Conservation (phyloP, 2,113 vertebrate species). For the Clinocottus analis region DNA sequence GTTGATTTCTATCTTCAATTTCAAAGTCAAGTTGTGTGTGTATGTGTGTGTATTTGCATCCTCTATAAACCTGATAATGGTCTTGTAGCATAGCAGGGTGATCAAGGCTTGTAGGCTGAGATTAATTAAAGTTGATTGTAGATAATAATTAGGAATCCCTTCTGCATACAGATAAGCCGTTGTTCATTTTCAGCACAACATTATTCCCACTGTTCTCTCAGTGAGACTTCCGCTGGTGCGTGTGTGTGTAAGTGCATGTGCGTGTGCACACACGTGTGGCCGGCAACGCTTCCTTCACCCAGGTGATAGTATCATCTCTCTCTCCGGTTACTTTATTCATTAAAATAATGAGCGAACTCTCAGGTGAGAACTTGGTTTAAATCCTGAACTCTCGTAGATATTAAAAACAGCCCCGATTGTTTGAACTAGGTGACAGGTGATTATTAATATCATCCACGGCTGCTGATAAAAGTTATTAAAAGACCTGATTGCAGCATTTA, state of each 20-base stretch:
- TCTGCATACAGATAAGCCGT: slow-evolving; percentile 59
- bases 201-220: background rate
- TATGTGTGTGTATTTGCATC: background rate
- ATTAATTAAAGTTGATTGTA: slow-evolving; percentile 70
- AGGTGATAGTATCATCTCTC: background rate
- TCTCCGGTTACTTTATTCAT: background rate
- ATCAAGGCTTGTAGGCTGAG: slow-evolving; percentile 42
- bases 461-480: slow-evolving; percentile 14
- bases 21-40: slow-evolving; percentile 2
- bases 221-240: background rate
- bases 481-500: slow-evolving; percentile 24
- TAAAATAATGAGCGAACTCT: slow-evolving; percentile 8
- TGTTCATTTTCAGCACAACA: slow-evolving; percentile 31
- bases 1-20: slow-evolving; percentile 38
- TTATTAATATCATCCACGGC: slow-evolving; percentile 32
- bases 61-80: slow-evolving; percentile 45
- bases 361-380: background rate
- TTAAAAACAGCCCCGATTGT: slow-evolving; percentile 31
- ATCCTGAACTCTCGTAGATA: background rate
- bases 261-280: background rate
- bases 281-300: background rate
- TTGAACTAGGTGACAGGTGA: background rate
- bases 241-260: background rate
- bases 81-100: slow-evolving; percentile 38
- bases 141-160: slow-evolving; percentile 65